These are phyloP conservation scores for Chironex yamaguchii DNA, from an alignment of 30 jellyfish, hydroid and myxozoan species.

Conservation along the genomic window DNA sequence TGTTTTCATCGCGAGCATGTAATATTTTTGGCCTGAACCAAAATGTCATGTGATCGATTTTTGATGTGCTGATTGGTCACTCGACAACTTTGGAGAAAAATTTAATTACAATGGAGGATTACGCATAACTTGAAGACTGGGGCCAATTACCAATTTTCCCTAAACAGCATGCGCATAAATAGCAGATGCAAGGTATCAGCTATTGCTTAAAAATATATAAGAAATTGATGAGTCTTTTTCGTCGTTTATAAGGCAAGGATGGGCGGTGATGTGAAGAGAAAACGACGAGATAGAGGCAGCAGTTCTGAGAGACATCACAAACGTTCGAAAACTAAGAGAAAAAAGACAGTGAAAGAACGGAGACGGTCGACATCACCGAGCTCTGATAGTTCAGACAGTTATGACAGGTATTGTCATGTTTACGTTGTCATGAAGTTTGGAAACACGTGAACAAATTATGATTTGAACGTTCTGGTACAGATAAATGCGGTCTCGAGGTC, in stretches of 20 bases:
- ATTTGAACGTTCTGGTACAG: too few relatives aligned
- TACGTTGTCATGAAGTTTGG: too few relatives aligned
- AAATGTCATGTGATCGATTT: not conserved
- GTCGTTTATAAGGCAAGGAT: not conserved
- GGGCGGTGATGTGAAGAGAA: slow-evolving; percentile 70
- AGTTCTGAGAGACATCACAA: slow-evolving; percentile 47
- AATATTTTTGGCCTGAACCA: not conserved
- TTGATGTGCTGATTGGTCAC: not conserved
- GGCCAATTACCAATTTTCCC: not conserved
- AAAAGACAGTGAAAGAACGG: not conserved
- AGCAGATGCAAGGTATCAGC: not conserved
- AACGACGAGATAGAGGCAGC: slow-evolving; percentile 42
- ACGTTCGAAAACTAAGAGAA: slow-evolving; percentile 16
- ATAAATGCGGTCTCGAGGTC: too few relatives aligned
- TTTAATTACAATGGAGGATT: not conserved
- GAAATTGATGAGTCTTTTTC: too few relatives aligned
- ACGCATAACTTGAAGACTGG: not conserved
- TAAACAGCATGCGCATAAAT: slow-evolving; percentile 2
- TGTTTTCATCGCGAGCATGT: not conserved
- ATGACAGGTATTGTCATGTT: not conserved
- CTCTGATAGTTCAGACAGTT: not conserved
- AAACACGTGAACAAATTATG: too few relatives aligned
- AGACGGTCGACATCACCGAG: not conserved
- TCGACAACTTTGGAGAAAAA: not conserved
- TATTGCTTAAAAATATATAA: not conserved